phyloP scores from a whole-genome alignment of 2,113 vertebrate species.

The Ptilorrhoa leucosticta region DNA sequence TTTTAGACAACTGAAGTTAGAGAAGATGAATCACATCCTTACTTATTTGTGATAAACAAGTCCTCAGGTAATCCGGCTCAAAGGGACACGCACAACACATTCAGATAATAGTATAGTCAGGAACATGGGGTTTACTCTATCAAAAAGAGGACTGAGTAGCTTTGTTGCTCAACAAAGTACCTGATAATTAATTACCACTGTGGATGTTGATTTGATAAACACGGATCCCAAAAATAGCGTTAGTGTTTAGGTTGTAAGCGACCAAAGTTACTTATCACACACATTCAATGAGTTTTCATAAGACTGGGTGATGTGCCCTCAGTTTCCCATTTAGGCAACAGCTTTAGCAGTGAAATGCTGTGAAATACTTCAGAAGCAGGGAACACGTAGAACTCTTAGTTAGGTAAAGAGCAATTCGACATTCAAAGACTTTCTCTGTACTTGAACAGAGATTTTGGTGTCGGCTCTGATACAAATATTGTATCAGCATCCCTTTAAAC shows the following conservation, averaged over 20 bases:
- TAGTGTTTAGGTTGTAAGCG: not conserved
- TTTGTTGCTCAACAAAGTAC: not conserved
- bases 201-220: not conserved
- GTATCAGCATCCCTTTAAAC: not conserved
- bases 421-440: not conserved
- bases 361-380: not conserved
- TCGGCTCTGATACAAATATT: fast-evolving
- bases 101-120: not conserved
- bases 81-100: not conserved
- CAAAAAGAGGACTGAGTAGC: fast-evolving
- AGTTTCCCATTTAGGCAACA: not conserved
- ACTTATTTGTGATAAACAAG: not conserved
- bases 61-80: not conserved
- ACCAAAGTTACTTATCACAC: not conserved
- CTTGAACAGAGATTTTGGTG: not conserved
- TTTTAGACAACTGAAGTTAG: not conserved
- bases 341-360: not conserved
- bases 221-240: not conserved
- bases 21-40: not conserved
- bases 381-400: not conserved
- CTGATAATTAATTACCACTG: not conserved
- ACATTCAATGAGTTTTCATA: not conserved
- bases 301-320: not conserved
- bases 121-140: not conserved
- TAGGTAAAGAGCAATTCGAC: not conserved